phyloP scores from a whole-genome alignment of 1,140 invertebrate genomes.

The Limonius californicus region DNA sequence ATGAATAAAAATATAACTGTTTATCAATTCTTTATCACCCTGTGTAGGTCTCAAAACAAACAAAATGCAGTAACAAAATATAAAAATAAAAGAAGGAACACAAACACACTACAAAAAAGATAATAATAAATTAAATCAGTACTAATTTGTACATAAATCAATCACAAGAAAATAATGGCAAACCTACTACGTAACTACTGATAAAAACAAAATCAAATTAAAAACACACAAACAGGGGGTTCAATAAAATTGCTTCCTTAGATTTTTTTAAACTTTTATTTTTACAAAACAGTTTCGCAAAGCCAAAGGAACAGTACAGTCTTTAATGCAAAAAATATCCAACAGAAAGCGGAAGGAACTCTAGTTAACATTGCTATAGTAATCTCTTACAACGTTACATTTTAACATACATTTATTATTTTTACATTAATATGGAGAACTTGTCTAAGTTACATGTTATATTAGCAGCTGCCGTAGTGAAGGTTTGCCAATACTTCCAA shows the following conservation, averaged over 20 bases:
- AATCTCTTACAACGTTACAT: neutral
- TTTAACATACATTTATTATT: neutral
- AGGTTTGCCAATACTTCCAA: conserved; percentile 50
- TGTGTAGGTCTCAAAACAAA: neutral
- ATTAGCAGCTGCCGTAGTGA: conserved; percentile 47
- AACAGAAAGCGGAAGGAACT: neutral
- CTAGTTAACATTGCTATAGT: neutral
- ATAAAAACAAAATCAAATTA: conserved; percentile 1
- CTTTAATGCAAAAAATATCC: neutral
- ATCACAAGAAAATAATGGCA: conserved; percentile 47
- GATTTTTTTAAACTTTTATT: neutral
- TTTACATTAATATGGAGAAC: neutral
- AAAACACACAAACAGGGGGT: too few species aligned
- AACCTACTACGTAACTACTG: conserved; percentile 33
- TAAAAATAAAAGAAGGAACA: conserved; percentile 30
- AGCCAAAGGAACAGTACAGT: neutral
- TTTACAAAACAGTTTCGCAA: neutral
- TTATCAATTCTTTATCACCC: too few species aligned
- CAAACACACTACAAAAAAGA: too few species aligned
- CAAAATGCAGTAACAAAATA: conserved; percentile 12
- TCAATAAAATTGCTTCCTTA: too few species aligned
- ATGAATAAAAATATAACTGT: too few species aligned
- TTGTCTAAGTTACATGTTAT: neutral
- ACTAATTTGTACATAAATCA: too few species aligned
- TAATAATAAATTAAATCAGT: too few species aligned